A percentile compares a stretch with the other conserved stretches of the same genome.
Conservation (phyloP, 2,113 vertebrate genomes). For the Holacanthus passer region DNA sequence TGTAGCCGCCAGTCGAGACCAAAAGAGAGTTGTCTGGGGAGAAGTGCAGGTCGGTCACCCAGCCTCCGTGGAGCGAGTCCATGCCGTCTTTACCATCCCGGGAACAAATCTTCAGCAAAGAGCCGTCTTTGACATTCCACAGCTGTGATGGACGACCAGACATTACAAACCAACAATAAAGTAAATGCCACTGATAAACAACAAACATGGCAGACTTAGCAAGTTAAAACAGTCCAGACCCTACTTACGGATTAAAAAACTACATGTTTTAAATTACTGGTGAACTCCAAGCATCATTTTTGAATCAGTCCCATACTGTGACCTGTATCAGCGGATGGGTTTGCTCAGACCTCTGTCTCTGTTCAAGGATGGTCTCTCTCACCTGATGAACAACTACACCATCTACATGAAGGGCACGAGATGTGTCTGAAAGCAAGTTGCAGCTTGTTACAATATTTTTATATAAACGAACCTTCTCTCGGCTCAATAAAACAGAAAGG, state of each 20-base stretch:
- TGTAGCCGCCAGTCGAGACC: constrained; percentile 92
- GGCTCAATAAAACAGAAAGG: not conserved
- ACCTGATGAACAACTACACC: not conserved
- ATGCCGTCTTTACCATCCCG: constrained; percentile 85
- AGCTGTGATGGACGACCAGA: constrained; percentile 81
- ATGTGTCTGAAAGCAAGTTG: not conserved
- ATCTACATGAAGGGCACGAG: not conserved
- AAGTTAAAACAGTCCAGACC: not conserved
- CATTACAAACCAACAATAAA: not conserved
- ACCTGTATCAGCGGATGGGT: not conserved
- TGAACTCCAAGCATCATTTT: not conserved
- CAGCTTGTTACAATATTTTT: not conserved
- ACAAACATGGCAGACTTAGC: not conserved
- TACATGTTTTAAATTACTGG: not conserved
- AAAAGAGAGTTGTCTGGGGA: constrained; percentile 90
- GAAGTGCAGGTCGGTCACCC: constrained; percentile 95
- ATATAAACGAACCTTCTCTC: not conserved
- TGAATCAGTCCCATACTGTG: not conserved
- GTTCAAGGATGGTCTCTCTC: no score
- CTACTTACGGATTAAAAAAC: no score
- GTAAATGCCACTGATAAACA: not conserved
- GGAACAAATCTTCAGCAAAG: constrained; percentile 88
- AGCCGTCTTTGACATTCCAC: constrained; percentile 87
- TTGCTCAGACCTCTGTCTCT: not conserved
- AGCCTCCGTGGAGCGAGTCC: constrained; percentile 91